Percentiles rank a stretch among this genome's conserved stretches.
Evolutionary conservation across 2,888 invertebrate species (phyloP).

Genomic region (Drosophila cognata): DNA sequence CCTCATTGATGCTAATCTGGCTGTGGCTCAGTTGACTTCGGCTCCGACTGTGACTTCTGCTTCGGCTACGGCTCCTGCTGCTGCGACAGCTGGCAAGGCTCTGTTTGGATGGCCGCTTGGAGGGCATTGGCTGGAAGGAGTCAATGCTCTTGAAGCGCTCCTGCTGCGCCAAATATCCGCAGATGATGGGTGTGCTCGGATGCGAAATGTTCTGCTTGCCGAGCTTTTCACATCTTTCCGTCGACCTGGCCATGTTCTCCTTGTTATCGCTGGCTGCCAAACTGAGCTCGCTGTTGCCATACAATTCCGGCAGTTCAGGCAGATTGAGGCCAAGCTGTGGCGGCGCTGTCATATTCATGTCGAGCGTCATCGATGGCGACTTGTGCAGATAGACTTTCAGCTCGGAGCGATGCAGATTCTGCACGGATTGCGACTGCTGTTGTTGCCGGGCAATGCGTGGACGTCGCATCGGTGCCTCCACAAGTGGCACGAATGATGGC

Average conservation of each 20-base stretch:
- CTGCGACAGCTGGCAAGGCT: constrained; percentile 71
- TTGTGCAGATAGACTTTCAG: constrained; percentile 82
- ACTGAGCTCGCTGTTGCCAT: constrained; percentile 68
- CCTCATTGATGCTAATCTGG: constrained; percentile 72
- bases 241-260: constrained; percentile 64
- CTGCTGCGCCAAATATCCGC: constrained; percentile 61
- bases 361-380: constrained; percentile 81
- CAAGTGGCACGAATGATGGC: background rate
- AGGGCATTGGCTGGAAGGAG: constrained; percentile 61
- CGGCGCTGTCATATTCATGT: constrained; percentile 69
- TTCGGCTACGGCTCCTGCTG: constrained; percentile 36
- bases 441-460: constrained; percentile 59
- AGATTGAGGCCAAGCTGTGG: constrained; percentile 67
- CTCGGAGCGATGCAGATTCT: constrained; percentile 83
- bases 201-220: background rate
- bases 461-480: constrained; percentile 42
- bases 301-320: constrained; percentile 77
- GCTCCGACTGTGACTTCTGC: constrained; percentile 25
- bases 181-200: background rate
- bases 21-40: constrained; percentile 32
- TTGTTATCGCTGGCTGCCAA: constrained; percentile 73
- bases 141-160: constrained; percentile 81
- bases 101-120: constrained; percentile 69
- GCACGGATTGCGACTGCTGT: constrained; percentile 82
- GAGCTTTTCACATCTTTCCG: background rate